Evolutionary conservation across 2,113 vertebrate genomes (phyloP), one percentile per base, ranked within the genome.

Genomic region (Pteropus alecto): DNA sequence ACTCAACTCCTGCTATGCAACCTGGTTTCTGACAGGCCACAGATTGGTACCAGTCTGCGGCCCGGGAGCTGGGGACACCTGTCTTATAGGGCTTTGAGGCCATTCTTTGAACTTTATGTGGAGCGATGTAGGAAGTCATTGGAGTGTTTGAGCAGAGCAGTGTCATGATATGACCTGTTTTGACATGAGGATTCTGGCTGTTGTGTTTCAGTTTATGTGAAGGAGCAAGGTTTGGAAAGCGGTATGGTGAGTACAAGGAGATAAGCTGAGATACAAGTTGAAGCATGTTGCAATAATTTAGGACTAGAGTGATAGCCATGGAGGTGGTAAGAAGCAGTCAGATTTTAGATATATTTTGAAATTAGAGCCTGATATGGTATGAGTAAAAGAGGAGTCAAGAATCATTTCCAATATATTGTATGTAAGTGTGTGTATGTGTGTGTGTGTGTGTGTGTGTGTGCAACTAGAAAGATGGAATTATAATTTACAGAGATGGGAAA

Each of bases 321-420:
- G 19, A 24, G 5, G 15, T n/a, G 18, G 28, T 18, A 18, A 78
- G 5, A 65, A 65, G 11, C 16, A 41, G 9, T 95, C 19, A 65
- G 33, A 79, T 65, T 79, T n/a, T 73, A 48, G 26, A 15, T 28
- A 21, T 21, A 78, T 86, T 71, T 77, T 92, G 46, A 93, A 83
- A 70, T 87, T 41, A 71, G 14, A 63, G 6, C 35, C 24, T 96
- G 26, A 54, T 63, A 46, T 18, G 0, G 30, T 41, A 8, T 70
- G 21, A 61, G 16, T 35, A 70, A 85, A 24, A 48, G 22, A 90
- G 21, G 3, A 85, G 14, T 56, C 56, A 82, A 60, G 12, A 61
- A 82, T 56, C 3, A 38, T 63, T 46, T 51, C 24, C 26, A 63
- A 43, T 21, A 56, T 65, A 51, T 51, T 71, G 33, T 38, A 33